Evolutionary conservation across 2,113 vertebrate genomes (phyloP), one percentile per base, ranked within the genome.

Genomic region (Pholis gunnellus): DNA sequence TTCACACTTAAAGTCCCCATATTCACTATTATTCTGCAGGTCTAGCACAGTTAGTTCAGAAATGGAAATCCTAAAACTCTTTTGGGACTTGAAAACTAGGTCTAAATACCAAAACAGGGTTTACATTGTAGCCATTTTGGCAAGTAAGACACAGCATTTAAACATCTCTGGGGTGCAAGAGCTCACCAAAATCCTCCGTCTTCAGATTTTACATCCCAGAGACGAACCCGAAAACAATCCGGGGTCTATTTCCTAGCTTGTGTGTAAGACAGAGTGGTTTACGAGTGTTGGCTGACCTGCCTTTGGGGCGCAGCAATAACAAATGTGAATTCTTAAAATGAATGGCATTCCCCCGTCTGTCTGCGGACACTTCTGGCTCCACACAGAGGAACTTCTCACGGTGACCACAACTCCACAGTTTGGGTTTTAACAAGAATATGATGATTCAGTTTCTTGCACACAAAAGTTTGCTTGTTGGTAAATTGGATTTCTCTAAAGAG

Each of bases 291-390:
- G 14, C 38, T 34, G 61, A 50, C n/a, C 9, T 44, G 76, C 81
- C 76, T 31, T n/a, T 6, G 25, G 65, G 72, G 72, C 18, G 15
- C 80, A 69, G 87, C 68, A 87, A 18, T 48, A 78, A 59, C 82
- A 80, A 9, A 69, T 88, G 83, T 66, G 65, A 76, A 88, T 90
- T 90, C 79, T 86, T 80, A 84, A 88, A 81, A 88, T 83, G 75
- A 76, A 46, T 75, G 52, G 40, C 83, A 82, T 88, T 88, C 80
- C 78, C 68, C 31, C 4, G 31, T 31, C 50, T 3, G 52, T 80
- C 65, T 73, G 25, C 31, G 36, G 42, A 27, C 64, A 46, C 73
- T 50, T 31, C 17, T 42, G 36, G 20, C 80, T 46, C 7, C 2
- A 36, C 70, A 75, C 78, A 38, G 79, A 78, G 8, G 7, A 1